Conservation (phyloP, 2,797 vertebrate genomes). For the Bufotes viridis region DNA sequence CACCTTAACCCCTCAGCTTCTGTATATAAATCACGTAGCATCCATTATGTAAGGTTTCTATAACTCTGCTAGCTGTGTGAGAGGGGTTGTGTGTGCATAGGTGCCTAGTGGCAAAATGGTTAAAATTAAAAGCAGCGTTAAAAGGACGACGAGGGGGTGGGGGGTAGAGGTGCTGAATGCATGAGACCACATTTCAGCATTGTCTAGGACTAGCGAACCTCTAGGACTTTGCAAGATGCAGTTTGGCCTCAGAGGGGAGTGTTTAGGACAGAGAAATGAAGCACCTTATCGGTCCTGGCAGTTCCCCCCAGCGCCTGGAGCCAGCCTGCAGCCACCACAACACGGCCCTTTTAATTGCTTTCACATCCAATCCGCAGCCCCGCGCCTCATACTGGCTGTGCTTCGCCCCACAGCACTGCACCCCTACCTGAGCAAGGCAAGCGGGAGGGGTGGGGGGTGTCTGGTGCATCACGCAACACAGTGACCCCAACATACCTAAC, state of each 20-base stretch:
- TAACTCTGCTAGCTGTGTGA: not conserved
- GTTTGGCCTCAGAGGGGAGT: constrained; percentile 56
- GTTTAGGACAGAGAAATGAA: constrained; percentile 63
- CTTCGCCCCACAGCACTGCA: constrained; percentile 52
- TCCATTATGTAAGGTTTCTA: not conserved
- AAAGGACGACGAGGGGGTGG: not conserved
- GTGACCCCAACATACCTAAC: constrained; percentile 54
- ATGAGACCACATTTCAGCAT: constrained; percentile 40
- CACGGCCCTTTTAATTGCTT: constrained; percentile 57
- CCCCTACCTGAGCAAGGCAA: constrained; percentile 48
- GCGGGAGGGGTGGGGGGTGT: constrained; percentile 2
- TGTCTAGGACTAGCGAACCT: constrained; percentile 32
- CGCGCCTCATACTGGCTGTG: constrained; percentile 58
- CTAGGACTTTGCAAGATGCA: constrained; percentile 48
- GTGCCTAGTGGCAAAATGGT: constrained; percentile 38
- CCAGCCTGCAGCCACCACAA: constrained; percentile 59
- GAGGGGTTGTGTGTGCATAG: not conserved
- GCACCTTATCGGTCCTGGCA: constrained; percentile 63
- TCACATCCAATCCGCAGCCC: constrained; percentile 56
- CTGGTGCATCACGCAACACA: constrained; percentile 23
- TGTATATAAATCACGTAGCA: not conserved
- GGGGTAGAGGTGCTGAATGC: constrained; percentile 1
- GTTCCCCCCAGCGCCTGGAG: constrained; percentile 61
- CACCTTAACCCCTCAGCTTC: too few species aligned
- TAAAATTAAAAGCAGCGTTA: constrained; percentile 24